phyloP scores from a whole-genome alignment of 2,797 vertebrate species.

The Myotis myotis region DNA sequence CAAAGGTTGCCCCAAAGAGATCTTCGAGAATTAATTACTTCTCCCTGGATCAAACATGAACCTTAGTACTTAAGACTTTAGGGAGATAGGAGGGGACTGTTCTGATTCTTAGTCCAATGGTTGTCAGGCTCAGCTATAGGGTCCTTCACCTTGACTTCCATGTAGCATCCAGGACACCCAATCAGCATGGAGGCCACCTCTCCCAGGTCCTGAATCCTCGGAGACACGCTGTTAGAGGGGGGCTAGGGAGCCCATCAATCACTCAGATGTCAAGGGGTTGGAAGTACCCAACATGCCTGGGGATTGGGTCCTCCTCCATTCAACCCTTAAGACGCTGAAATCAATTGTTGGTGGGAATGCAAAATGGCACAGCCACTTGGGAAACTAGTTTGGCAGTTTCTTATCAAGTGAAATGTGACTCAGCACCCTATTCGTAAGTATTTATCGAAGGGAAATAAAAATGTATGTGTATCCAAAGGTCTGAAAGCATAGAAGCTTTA shows the following conservation, averaged over 20 bases:
- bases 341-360: neutral
- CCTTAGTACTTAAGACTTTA: neutral
- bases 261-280: neutral
- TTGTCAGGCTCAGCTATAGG: neutral
- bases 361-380: neutral
- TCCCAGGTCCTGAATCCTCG: neutral
- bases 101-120: neutral
- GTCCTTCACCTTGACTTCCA: neutral
- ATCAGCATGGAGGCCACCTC: neutral
- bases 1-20: neutral
- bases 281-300: neutral
- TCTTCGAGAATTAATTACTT: neutral
- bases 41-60: neutral
- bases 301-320: neutral
- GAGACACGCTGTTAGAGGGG: neutral
- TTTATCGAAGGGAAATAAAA: conserved; percentile 10
- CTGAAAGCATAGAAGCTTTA: neutral
- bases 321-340: neutral
- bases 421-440: neutral
- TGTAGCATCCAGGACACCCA: neutral
- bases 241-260: no score
- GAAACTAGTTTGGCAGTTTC: neutral
- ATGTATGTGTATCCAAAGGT: neutral
- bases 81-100: neutral
- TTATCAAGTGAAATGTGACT: neutral